phyloP scores from a whole-genome alignment of 2,888 invertebrate species.

The Melieria crassipennis region DNA sequence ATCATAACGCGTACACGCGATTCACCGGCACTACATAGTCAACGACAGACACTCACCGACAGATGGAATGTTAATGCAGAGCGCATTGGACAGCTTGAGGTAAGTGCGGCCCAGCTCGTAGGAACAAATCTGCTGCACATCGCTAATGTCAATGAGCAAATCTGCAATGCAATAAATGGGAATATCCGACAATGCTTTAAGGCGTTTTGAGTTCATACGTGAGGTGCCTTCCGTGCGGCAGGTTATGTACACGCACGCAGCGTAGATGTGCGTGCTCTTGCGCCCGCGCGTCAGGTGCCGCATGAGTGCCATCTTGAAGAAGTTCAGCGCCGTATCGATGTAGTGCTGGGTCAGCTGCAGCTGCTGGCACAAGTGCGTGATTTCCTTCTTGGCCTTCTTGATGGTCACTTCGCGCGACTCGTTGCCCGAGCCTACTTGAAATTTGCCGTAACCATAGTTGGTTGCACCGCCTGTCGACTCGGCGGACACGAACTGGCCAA shows the following conservation, averaged over 20 bases:
- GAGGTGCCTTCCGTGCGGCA: constrained; percentile 95
- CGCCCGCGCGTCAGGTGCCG: constrained; percentile 90
- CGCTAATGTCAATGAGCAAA: constrained; percentile 96
- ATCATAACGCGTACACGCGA: neutral
- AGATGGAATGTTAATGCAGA: constrained; percentile 90
- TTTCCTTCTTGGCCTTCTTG: constrained; percentile 86
- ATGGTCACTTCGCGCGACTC: constrained; percentile 94
- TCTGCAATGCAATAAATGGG: constrained; percentile 68
- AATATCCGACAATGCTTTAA: too few species aligned
- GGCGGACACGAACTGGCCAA: constrained; percentile 93
- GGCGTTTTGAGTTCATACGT: constrained; percentile 69
- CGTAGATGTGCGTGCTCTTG: constrained; percentile 89
- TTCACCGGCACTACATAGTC: constrained; percentile 49
- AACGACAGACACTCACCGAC: constrained; percentile 74
- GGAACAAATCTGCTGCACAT: constrained; percentile 96
- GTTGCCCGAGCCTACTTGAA: constrained; percentile 81
- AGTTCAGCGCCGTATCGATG: constrained; percentile 92
- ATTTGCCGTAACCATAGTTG: constrained; percentile 80
- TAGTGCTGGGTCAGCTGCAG: constrained; percentile 89
- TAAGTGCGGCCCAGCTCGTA: constrained; percentile 95
- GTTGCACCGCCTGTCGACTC: constrained; percentile 88
- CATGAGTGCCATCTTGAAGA: constrained; percentile 90
- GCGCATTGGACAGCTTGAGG: constrained; percentile 84
- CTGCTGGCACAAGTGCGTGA: constrained; percentile 86
- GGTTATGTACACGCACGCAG: constrained; percentile 97